Percentiles rank a stretch among this genome's conserved stretches.
Conservation (phyloP, 2,797 vertebrate species). For the Centropyge bicolor region DNA sequence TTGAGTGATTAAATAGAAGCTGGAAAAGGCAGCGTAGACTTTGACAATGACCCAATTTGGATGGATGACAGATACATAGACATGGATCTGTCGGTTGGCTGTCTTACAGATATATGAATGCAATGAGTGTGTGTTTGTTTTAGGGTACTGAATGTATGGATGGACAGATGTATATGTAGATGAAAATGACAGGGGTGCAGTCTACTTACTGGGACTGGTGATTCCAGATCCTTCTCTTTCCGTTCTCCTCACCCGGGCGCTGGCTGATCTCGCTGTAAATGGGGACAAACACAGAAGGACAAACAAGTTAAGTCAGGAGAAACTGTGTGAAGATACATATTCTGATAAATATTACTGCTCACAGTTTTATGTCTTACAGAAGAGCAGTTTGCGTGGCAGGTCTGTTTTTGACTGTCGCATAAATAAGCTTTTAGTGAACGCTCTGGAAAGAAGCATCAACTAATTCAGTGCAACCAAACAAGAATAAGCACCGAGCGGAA, state of each 20-base stretch:
- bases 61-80: background rate
- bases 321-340: background rate
- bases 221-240: constrained; percentile 73
- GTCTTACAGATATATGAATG: background rate
- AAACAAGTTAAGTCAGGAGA: constrained; percentile 5
- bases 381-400: background rate
- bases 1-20: constrained; percentile 6
- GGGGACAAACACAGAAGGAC: constrained; percentile 19
- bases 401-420: background rate
- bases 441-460: background rate
- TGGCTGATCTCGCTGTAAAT: constrained; percentile 73
- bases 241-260: constrained; percentile 69
- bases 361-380: background rate
- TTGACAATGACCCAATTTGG: background rate
- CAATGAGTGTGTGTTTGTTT: background rate
- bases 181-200: background rate
- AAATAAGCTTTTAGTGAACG: background rate
- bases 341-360: background rate
- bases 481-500: constrained; percentile 23
- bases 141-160: background rate
- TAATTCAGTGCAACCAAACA: constrained; percentile 16
- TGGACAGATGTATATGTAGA: background rate
- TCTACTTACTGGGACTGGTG: constrained; percentile 80
- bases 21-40: background rate
- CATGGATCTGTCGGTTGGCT: background rate